A percentile compares a stretch with the other conserved stretches of the same genome.
These are phyloP conservation scores for Bothrops jararaca DNA, from an alignment of 2,113 vertebrate genomes.

Conservation along the genomic window DNA sequence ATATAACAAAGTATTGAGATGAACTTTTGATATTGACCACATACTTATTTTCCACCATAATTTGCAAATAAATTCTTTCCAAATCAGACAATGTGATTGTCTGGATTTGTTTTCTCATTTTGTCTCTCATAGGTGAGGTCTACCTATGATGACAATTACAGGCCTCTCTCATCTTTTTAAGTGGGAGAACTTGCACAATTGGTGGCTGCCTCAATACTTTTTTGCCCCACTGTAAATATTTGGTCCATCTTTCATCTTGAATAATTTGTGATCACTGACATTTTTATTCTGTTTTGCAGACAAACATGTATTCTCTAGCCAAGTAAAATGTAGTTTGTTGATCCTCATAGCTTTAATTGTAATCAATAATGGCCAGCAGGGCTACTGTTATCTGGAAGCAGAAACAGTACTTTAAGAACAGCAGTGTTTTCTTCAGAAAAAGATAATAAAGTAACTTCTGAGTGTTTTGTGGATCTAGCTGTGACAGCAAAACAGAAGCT, in stretches of 20 bases:
- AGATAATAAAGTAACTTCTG: constrained; percentile 19
- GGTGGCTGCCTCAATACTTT: no score
- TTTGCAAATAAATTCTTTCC: no score
- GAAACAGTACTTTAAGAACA: not conserved
- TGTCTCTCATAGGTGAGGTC: no score
- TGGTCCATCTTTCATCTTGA: not conserved
- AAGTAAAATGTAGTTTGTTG: not conserved
- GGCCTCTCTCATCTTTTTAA: no score
- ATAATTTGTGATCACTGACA: not conserved
- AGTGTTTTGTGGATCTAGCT: constrained; percentile 27
- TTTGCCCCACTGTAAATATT: no score
- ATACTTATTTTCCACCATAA: no score
- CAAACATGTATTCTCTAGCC: not conserved
- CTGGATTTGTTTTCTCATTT: no score
- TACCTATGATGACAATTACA: no score
- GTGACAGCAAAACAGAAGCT: constrained; percentile 34
- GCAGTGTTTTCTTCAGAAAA: constrained; percentile 23
- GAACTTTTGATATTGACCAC: no score
- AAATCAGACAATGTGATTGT: no score
- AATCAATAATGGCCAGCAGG: constrained; percentile 21
- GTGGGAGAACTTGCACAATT: no score
- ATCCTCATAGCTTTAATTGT: constrained; percentile 14
- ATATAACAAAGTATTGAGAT: no score
- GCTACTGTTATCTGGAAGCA: not conserved
- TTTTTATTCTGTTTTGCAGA: constrained; percentile 7